These are phyloP conservation scores for Rallus crepitans DNA, from an alignment of 2,797 vertebrate genomes.

Conservation along the genomic window DNA sequence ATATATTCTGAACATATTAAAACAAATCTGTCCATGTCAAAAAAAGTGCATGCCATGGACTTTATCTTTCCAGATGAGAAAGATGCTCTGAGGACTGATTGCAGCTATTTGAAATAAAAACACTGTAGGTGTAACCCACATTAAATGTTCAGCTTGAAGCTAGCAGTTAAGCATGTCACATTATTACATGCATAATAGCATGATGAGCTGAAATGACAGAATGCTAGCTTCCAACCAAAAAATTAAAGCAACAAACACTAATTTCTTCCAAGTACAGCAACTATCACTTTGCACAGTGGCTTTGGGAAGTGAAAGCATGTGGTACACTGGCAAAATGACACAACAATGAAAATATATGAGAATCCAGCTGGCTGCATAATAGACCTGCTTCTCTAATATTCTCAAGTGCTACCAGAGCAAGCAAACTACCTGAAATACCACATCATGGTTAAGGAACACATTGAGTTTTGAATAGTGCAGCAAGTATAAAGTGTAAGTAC, in stretches of 20 bases:
- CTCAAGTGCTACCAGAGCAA: not conserved
- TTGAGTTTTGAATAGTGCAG: not conserved
- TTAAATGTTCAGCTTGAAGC: slow-evolving; percentile 68
- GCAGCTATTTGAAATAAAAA: slow-evolving; percentile 22
- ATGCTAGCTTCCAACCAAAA: slow-evolving; percentile 52
- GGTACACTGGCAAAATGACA: not conserved
- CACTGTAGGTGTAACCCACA: slow-evolving; percentile 24
- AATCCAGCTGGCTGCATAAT: not conserved
- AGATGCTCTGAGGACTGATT: slow-evolving; percentile 20
- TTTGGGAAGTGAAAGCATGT: not conserved
- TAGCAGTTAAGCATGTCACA: slow-evolving; percentile 68
- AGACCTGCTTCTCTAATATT: not conserved
- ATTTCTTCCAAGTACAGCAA: slow-evolving; percentile 39
- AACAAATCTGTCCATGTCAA: not conserved
- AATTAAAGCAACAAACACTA: slow-evolving; percentile 60
- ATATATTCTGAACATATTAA: not conserved
- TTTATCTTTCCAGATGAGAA: slow-evolving; percentile 31
- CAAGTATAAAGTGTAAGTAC: not conserved
- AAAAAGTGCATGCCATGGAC: not conserved
- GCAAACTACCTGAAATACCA: not conserved
- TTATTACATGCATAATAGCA: slow-evolving; percentile 63
- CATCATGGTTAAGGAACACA: not conserved
- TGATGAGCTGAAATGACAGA: slow-evolving; percentile 64
- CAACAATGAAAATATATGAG: not conserved
- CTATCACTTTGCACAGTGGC: not conserved